Conservation (phyloP, 2,113 vertebrate species). For the Xyrauchen texanus region DNA sequence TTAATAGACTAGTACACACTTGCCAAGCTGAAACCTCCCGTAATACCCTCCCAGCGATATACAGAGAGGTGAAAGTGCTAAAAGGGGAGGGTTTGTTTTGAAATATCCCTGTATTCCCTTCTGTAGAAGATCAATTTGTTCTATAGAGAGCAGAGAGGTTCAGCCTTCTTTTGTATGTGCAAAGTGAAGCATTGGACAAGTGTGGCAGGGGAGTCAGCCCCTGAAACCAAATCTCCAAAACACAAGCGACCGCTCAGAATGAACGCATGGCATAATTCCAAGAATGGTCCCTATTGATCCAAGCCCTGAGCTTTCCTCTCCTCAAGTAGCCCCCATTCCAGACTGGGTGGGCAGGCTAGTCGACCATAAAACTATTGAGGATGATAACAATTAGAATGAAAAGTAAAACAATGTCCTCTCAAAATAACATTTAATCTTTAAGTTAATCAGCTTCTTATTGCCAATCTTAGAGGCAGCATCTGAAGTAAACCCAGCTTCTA, state of each 20-base stretch:
- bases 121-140: constrained; percentile 30
- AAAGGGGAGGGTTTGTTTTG: constrained; percentile 32
- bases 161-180: constrained; percentile 13
- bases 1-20: neutral
- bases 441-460: too few species aligned
- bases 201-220: constrained; percentile 6
- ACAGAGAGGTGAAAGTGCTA: constrained; percentile 27
- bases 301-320: neutral
- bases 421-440: too few species aligned
- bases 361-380: too few species aligned
- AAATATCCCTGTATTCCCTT: constrained; percentile 12
- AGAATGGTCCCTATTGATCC: constrained; percentile 24
- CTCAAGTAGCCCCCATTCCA: too few species aligned
- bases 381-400: too few species aligned
- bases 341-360: too few species aligned
- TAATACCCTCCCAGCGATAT: constrained; percentile 25
- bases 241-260: neutral
- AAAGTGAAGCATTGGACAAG: constrained; percentile 16
- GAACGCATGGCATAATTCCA: constrained; percentile 15
- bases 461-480: too few species aligned
- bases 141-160: constrained; percentile 4
- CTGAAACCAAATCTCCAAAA: neutral
- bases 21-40: constrained; percentile 13
- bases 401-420: too few species aligned
- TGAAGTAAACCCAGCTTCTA: too few species aligned